Evolutionary conservation across 2,113 vertebrate genomes (phyloP).

Genomic region (Hylia prasina): DNA sequence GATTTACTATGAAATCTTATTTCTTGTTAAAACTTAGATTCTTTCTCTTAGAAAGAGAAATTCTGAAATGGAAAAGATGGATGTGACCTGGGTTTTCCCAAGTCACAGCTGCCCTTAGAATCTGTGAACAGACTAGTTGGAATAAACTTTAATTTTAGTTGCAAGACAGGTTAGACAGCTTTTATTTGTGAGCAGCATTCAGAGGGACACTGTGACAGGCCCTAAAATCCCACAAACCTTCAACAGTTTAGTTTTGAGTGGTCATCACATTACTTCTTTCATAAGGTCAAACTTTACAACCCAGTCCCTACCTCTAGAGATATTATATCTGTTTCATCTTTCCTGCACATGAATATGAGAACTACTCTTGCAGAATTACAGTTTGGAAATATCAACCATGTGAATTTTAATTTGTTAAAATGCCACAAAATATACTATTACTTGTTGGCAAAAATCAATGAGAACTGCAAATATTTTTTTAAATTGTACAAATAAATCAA

Average conservation of each 20-base stretch:
- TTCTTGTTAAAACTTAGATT: neutral
- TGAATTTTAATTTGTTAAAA: neutral
- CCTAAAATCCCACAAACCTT: neutral
- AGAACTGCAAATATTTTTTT: neutral
- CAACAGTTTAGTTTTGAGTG: neutral
- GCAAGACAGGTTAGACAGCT: constrained; percentile 26
- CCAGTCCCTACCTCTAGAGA: constrained; percentile 10
- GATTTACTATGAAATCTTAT: neutral
- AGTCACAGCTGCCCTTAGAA: neutral
- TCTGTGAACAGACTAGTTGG: neutral
- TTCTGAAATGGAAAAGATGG: neutral
- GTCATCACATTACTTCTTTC: constrained; percentile 47
- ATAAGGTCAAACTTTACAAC: constrained; percentile 76
- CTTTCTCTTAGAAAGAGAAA: no score
- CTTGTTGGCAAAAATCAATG: neutral
- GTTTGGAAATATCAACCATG: neutral
- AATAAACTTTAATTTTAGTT: constrained; percentile 55
- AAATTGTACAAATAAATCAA: neutral
- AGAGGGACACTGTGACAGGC: neutral
- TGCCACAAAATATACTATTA: neutral
- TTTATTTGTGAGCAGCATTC: constrained; percentile 5
- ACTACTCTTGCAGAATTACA: neutral
- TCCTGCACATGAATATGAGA: neutral
- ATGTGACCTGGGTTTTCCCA: neutral
- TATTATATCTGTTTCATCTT: constrained; percentile 48